A percentile compares a stretch with the other conserved stretches of the same genome.
Conservation (phyloP, 2,888 invertebrate genomes). For the Ichneumoninae sp. region DNA sequence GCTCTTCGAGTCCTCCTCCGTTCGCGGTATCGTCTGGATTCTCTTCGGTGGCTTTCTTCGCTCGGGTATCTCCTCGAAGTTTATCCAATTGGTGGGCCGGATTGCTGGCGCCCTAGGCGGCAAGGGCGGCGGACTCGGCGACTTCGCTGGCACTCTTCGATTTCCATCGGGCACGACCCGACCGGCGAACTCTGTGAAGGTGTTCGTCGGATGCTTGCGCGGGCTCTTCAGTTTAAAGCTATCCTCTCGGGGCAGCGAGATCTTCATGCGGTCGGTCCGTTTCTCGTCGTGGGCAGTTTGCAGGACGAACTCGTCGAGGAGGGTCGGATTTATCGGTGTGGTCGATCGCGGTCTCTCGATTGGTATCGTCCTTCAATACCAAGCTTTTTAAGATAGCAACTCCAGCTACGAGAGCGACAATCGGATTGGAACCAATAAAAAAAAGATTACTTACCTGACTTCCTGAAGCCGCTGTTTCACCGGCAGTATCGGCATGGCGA, state of each 20-base stretch:
- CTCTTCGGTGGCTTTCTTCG: conserved; percentile 92
- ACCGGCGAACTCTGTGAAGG: conserved; percentile 88
- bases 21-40: conserved; percentile 91
- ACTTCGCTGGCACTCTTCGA: conserved; percentile 81
- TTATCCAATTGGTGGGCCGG: conserved; percentile 90
- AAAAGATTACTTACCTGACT: conserved; percentile 76
- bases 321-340: conserved; percentile 89
- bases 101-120: conserved; percentile 77
- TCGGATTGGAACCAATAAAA: neutral
- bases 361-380: conserved; percentile 86
- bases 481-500: conserved; percentile 92
- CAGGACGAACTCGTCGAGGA: conserved; percentile 89
- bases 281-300: conserved; percentile 75
- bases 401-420: neutral
- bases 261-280: conserved; percentile 88
- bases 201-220: conserved; percentile 84
- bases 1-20: conserved; percentile 82
- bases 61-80: conserved; percentile 94
- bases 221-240: conserved; percentile 84
- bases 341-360: conserved; percentile 91
- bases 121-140: conserved; percentile 82
- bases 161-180: conserved; percentile 86
- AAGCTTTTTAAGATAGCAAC: neutral
- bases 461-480: conserved; percentile 88
- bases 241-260: conserved; percentile 88